Evolutionary conservation across 2,888 invertebrate genomes (phyloP).

Genomic region (Blera fallax): DNA sequence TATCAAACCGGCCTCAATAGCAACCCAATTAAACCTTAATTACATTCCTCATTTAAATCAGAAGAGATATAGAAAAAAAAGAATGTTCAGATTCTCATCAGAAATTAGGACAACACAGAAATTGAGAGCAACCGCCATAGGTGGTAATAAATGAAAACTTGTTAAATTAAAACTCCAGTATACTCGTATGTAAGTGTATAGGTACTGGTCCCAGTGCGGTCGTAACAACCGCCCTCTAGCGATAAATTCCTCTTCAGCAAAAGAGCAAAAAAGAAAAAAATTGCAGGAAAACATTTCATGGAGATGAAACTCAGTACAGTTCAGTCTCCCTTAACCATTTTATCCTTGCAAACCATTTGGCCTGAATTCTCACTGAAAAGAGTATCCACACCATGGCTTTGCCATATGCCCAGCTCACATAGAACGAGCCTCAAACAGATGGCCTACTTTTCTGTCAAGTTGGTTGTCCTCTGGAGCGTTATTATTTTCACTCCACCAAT

Average conservation of each 20-base stretch:
- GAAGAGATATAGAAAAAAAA: neutral
- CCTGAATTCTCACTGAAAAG: conserved; percentile 53
- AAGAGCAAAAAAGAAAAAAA: conserved; percentile 1
- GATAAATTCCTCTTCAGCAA: conserved; percentile 47
- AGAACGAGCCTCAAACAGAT: conserved; percentile 43
- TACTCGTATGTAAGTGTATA: no score
- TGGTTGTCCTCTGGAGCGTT: conserved; percentile 67
- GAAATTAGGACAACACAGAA: conserved; percentile 58
- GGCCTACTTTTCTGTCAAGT: conserved; percentile 70
- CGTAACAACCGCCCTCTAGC: conserved; percentile 47
- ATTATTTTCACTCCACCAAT: conserved; percentile 66
- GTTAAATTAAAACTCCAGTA: conserved; percentile 64
- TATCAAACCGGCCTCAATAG: no score
- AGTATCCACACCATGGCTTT: conserved; percentile 38
- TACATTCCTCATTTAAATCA: conserved; percentile 55
- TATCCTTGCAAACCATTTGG: conserved; percentile 68
- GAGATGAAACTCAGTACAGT: conserved; percentile 46
- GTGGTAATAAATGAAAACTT: conserved; percentile 70
- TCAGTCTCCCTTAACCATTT: conserved; percentile 58
- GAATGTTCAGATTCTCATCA: conserved; percentile 1
- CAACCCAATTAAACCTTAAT: conserved; percentile 57
- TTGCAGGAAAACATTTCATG: conserved; percentile 23
- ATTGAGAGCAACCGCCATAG: conserved; percentile 67
- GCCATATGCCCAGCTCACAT: conserved; percentile 2
- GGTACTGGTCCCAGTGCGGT: conserved; percentile 34